A percentile compares a stretch with the other conserved stretches of the same genome.
Evolutionary conservation across 1,140 invertebrate species (phyloP).

Genomic region (Drosophila baimaii): DNA sequence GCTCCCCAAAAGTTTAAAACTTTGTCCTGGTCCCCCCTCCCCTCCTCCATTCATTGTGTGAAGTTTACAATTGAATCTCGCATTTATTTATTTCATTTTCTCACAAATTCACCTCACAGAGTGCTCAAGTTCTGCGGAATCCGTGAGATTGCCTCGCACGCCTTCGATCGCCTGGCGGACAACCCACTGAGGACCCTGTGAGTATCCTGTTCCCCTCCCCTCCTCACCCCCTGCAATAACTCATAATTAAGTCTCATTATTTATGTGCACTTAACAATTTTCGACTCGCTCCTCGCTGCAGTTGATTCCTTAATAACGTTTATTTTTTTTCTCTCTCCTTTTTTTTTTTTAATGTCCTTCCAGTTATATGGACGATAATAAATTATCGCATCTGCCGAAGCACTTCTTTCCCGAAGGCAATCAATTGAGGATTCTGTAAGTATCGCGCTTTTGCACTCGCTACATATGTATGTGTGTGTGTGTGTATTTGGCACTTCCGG

Average conservation of each 20-base stretch:
- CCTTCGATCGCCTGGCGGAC: constrained; percentile 69
- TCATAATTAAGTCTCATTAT: constrained; percentile 76
- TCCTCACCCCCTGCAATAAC: constrained; percentile 45
- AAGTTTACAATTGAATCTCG: constrained; percentile 61
- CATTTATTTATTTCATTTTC: constrained; percentile 57
- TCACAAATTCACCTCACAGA: constrained; percentile 42
- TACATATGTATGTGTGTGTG: too few relatives aligned
- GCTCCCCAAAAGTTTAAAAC: constrained; percentile 19
- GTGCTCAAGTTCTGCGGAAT: constrained; percentile 80
- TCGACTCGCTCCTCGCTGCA: constrained; percentile 15
- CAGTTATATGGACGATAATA: constrained; percentile 84
- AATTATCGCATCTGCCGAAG: constrained; percentile 70
- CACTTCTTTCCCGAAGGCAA: constrained; percentile 80
- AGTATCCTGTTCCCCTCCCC: constrained; percentile 41
- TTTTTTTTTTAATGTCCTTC: constrained; percentile 31
- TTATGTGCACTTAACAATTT: constrained; percentile 75
- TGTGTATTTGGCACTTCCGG: constrained; percentile 3
- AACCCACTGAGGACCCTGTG: constrained; percentile 74
- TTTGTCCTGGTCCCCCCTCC: too few relatives aligned
- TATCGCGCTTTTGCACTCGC: constrained; percentile 24
- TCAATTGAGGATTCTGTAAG: constrained; percentile 83
- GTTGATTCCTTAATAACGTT: constrained; percentile 16
- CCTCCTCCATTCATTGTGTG: too few relatives aligned
- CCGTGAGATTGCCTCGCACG: constrained; percentile 61
- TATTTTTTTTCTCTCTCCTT: constrained; percentile 5